These are phyloP conservation scores for Iphiclides podalirius DNA, from an alignment of 2,888 invertebrate species.

Conservation along the genomic window DNA sequence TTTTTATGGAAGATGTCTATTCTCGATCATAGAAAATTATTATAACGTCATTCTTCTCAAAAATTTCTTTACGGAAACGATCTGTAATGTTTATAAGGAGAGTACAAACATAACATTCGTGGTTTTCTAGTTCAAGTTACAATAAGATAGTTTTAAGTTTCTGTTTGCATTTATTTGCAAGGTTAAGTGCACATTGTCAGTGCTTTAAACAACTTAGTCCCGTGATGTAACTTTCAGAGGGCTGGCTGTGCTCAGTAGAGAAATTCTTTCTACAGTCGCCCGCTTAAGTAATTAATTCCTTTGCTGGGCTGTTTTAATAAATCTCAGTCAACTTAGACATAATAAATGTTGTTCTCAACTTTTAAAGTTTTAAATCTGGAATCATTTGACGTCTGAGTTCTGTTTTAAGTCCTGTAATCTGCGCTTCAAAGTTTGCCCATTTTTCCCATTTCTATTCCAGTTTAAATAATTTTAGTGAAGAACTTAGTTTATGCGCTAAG, in stretches of 20 bases:
- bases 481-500: too few species aligned
- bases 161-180: slow-evolving; percentile 17
- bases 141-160: slow-evolving; percentile 4
- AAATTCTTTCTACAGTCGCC: slow-evolving; percentile 43
- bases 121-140: background rate
- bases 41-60: too few species aligned
- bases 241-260: slow-evolving; percentile 34
- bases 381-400: slow-evolving; percentile 30
- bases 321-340: slow-evolving; percentile 42
- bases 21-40: too few species aligned
- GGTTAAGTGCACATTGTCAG: slow-evolving; percentile 5
- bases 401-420: slow-evolving; percentile 34
- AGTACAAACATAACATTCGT: too few species aligned
- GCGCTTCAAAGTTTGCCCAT: too few species aligned
- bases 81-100: too few species aligned
- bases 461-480: too few species aligned
- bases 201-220: slow-evolving; percentile 10
- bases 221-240: slow-evolving; percentile 23
- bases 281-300: slow-evolving; percentile 65
- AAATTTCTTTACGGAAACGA: too few species aligned
- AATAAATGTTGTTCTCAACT: slow-evolving; percentile 38
- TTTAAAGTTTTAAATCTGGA: slow-evolving; percentile 33
- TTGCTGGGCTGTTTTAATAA: slow-evolving; percentile 54
- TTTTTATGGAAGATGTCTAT: too few species aligned
- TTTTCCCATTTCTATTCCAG: too few species aligned